Evolutionary conservation across 1,140 invertebrate genomes (phyloP).

Genomic region (Adelges cooleyi): DNA sequence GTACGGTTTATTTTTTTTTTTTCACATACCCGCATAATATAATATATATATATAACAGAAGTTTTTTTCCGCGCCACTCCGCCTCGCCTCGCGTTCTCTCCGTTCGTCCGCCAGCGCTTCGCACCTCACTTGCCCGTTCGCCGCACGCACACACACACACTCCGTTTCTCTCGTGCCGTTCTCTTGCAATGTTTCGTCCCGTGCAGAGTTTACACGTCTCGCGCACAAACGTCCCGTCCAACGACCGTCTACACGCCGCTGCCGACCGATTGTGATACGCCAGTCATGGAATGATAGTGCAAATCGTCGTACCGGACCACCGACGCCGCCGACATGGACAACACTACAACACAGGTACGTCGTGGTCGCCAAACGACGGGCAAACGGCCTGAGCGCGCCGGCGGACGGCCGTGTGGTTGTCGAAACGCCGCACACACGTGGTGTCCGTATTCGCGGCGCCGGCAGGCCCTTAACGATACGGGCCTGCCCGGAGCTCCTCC

Average conservation of each 20-base stretch:
- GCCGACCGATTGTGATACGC: conserved; percentile 16
- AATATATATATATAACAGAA: not conserved
- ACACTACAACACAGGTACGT: conserved; percentile 5
- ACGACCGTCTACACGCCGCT: not conserved
- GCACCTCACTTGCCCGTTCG: not conserved
- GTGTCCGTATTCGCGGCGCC: no score
- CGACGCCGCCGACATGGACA: conserved; percentile 7
- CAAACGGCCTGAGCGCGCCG: not conserved
- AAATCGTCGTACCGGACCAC: conserved; percentile 1
- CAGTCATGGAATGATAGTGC: conserved; percentile 18
- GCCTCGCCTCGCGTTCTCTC: not conserved
- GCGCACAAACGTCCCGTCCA: conserved; percentile 8
- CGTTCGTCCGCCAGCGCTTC: not conserved
- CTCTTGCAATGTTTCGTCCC: not conserved
- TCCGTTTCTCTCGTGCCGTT: not conserved
- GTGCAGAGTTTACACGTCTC: not conserved
- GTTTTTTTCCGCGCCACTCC: not conserved
- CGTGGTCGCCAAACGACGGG: not conserved
- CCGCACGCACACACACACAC: not conserved
- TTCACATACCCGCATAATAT: not conserved
- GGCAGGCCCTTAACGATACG: no score
- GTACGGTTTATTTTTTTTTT: no score
- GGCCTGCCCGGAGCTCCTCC: no score
- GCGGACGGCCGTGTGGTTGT: not conserved
- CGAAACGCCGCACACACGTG: no score